Conservation (phyloP, 1,140 invertebrate genomes). For the Lucilia cuprina region DNA sequence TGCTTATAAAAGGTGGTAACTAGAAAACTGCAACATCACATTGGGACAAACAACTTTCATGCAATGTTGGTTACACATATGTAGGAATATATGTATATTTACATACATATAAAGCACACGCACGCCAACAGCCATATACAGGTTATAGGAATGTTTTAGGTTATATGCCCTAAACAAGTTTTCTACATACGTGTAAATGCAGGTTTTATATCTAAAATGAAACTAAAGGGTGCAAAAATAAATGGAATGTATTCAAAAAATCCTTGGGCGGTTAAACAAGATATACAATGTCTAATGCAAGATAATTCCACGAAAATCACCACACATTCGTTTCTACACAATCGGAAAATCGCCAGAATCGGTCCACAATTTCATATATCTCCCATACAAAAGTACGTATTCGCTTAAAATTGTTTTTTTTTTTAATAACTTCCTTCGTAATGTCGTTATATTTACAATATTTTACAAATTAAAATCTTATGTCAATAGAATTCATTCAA, state of each 20-base stretch:
- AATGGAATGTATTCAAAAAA: background rate
- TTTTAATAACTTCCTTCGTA: no score
- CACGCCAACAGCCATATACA: background rate
- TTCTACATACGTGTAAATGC: background rate
- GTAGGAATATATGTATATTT: background rate
- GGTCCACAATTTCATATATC: no score
- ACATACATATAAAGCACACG: background rate
- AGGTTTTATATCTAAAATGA: background rate
- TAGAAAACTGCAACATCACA: conserved; percentile 20
- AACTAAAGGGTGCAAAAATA: background rate
- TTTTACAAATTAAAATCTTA: no score
- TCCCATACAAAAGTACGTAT: no score
- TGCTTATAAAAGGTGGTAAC: background rate
- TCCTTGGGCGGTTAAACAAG: background rate
- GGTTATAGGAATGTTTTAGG: background rate
- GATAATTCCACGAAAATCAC: no score
- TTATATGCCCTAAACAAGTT: background rate
- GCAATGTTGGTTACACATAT: background rate
- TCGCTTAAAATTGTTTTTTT: no score
- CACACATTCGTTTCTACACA: no score
- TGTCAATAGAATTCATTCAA: no score
- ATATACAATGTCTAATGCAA: background rate
- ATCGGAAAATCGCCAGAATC: no score
- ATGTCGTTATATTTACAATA: no score
- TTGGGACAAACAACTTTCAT: conserved; percentile 28